Conservation (phyloP, 2,113 vertebrate genomes). For the Nicator chloris region DNA sequence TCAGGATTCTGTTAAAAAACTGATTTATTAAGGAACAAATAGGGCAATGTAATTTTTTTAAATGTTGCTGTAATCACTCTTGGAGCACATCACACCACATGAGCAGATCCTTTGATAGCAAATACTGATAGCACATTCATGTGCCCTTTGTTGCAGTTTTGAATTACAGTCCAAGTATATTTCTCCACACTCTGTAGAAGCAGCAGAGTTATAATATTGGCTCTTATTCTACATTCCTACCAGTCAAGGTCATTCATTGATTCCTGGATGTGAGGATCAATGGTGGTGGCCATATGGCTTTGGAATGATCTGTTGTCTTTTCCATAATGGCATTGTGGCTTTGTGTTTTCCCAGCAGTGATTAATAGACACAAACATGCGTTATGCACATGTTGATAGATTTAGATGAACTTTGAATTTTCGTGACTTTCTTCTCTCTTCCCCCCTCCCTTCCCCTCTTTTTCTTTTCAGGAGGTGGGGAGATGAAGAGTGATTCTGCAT, state of each 20-base stretch:
- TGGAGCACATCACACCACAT: not conserved
- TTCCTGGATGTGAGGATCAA: conserved; percentile 46
- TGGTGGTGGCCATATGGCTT: conserved; percentile 60
- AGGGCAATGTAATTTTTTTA: not conserved
- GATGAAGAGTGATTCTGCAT: not conserved
- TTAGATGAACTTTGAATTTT: conserved; percentile 50
- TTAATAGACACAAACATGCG: conserved; percentile 60
- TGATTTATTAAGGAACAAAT: conserved; percentile 54
- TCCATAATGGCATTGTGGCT: conserved; percentile 51
- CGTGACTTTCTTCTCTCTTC: not conserved
- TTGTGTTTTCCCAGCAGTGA: conserved; percentile 56
- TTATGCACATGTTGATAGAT: conserved; percentile 61
- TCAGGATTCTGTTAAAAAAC: not conserved
- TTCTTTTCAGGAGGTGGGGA: not conserved
- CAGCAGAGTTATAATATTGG: conserved; percentile 24
- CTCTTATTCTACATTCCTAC: conserved; percentile 49
- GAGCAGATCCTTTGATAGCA: conserved; percentile 17
- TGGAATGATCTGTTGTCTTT: conserved; percentile 63
- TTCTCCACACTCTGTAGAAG: conserved; percentile 5
- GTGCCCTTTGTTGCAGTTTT: conserved; percentile 43
- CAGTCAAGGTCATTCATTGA: conserved; percentile 60
- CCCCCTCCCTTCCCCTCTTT: not conserved
- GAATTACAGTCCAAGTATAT: conserved; percentile 3
- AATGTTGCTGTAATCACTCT: conserved; percentile 27
- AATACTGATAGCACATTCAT: not conserved